A percentile compares a stretch with the other conserved stretches of the same genome.
Conservation (phyloP, 2,888 invertebrate genomes). For the Melipona beecheii region DNA sequence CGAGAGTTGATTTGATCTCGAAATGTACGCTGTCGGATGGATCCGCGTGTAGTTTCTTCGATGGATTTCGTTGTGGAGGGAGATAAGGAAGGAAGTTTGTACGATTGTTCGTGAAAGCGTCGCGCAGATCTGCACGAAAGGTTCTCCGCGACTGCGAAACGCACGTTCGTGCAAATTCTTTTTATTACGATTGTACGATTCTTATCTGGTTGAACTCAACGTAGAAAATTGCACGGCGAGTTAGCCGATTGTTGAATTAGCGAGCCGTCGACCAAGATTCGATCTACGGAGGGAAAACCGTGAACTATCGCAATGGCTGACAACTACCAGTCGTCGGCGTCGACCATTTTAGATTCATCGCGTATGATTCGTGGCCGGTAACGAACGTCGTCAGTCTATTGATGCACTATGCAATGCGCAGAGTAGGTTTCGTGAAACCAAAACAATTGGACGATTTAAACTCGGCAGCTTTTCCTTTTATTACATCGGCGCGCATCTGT, state of each 20-base stretch:
- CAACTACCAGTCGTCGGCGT: slow-evolving; percentile 1
- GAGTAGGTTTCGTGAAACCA: not conserved
- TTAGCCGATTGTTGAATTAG: not conserved
- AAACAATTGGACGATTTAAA: not conserved
- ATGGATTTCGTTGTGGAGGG: not conserved
- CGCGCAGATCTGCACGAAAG: not conserved
- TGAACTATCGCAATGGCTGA: not conserved
- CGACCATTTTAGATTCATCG: slow-evolving; percentile 17
- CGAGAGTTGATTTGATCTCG: not conserved
- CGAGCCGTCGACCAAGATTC: not conserved
- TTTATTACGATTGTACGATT: not conserved
- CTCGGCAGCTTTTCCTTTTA: not conserved
- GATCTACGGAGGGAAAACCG: not conserved
- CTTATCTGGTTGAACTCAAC: not conserved
- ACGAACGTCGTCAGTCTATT: slow-evolving; percentile 3
- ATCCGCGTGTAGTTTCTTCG: not conserved
- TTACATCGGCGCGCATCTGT: not conserved
- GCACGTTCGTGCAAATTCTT: not conserved
- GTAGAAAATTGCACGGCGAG: not conserved
- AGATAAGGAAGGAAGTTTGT: not conserved
- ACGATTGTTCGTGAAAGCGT: not conserved
- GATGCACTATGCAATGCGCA: not conserved
- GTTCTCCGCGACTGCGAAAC: not conserved
- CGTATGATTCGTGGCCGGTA: slow-evolving; percentile 10
- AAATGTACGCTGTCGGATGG: not conserved